A percentile compares a stretch with the other conserved stretches of the same genome.
Conservation (phyloP, 2,797 vertebrate genomes). For the Acridotheres tristis region DNA sequence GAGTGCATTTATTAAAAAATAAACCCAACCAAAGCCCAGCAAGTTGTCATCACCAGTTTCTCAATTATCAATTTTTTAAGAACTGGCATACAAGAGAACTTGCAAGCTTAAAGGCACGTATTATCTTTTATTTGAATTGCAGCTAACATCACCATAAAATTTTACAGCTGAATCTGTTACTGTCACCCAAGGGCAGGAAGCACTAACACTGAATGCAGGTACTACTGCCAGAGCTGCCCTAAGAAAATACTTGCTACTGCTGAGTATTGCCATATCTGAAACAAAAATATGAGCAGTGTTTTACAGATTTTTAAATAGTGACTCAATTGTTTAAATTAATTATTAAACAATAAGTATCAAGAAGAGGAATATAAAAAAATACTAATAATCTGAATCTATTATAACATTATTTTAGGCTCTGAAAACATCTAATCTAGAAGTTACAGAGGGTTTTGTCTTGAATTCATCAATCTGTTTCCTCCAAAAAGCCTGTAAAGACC, state of each 20-base stretch:
- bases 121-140: background rate
- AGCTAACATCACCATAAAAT: background rate
- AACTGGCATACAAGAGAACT: background rate
- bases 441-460: background rate
- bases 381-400: background rate
- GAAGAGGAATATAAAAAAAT: background rate
- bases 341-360: background rate
- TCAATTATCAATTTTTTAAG: background rate
- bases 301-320: background rate
- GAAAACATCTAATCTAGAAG: background rate
- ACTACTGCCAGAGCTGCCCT: background rate
- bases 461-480: background rate
- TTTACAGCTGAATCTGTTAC: background rate
- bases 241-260: background rate
- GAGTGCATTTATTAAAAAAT: background rate
- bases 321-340: background rate
- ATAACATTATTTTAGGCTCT: background rate
- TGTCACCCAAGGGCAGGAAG: background rate
- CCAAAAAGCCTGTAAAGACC: background rate
- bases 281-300: background rate
- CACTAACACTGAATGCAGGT: background rate
- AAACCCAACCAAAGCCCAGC: background rate
- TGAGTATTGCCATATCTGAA: background rate
- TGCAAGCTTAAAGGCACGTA: background rate
- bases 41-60: background rate